These are phyloP conservation scores for Phalacrocorax aristotelis DNA, from an alignment of 2,113 vertebrate species.

Conservation along the genomic window DNA sequence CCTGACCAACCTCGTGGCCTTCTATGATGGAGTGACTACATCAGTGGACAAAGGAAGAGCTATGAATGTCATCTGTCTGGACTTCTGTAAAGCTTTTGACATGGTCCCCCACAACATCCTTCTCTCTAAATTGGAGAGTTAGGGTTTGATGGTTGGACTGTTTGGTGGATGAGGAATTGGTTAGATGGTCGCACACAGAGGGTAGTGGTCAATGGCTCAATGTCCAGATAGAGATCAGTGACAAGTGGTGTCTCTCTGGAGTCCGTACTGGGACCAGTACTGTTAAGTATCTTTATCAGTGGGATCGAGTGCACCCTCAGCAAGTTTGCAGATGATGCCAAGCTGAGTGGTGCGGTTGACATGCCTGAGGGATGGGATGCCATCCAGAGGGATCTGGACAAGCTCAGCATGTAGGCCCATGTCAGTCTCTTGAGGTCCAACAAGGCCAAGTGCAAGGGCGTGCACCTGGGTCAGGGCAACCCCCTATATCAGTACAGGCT, in stretches of 20 bases:
- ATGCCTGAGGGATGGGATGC: no score
- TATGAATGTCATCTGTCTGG: accelerated
- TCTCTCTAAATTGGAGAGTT: neutral
- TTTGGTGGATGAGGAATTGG: neutral
- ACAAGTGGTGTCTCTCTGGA: neutral
- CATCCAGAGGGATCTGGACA: neutral
- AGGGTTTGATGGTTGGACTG: neutral
- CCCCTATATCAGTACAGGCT: accelerated
- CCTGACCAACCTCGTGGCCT: accelerated
- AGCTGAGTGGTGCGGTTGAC: neutral
- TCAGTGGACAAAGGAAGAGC: neutral
- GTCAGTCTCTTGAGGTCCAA: neutral
- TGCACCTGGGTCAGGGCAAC: neutral
- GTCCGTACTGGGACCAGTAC: neutral
- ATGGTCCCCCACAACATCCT: neutral
- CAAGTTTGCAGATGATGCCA: neutral
- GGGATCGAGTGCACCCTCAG: neutral
- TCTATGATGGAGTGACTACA: neutral
- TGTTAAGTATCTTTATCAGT: neutral
- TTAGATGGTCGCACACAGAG: neutral
- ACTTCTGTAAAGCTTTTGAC: neutral
- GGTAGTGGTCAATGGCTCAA: no score
- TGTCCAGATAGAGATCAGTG: neutral
- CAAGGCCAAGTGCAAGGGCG: neutral
- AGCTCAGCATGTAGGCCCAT: accelerated